Evolutionary conservation across 2,113 vertebrate species (phyloP).

Genomic region (Indri indri): DNA sequence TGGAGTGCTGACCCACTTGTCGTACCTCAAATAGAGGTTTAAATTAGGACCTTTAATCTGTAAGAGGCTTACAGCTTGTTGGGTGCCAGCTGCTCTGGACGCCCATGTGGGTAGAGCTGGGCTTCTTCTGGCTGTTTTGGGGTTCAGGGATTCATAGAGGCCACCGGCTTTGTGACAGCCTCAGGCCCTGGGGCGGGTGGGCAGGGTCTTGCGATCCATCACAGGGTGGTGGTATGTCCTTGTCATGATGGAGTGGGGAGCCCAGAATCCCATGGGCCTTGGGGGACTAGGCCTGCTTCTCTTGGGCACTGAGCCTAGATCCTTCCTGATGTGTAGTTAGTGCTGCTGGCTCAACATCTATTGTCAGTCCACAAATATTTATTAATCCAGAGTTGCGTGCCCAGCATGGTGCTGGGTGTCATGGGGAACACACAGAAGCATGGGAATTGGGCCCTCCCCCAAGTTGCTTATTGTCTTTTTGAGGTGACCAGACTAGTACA

Average conservation of each 20-base stretch:
- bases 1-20: constrained; percentile 72
- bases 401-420: not conserved
- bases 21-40: constrained; percentile 71
- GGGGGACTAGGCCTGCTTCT: not conserved
- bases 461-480: not conserved
- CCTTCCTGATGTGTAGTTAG: not conserved
- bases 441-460: not conserved
- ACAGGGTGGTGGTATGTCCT: not conserved
- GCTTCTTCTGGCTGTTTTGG: not conserved
- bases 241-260: not conserved
- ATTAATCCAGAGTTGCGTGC: not conserved
- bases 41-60: constrained; percentile 80
- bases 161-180: not conserved
- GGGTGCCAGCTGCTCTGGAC: constrained; percentile 68
- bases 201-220: not conserved
- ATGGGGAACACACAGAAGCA: not conserved
- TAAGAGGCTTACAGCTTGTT: constrained; percentile 75
- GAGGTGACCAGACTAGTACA: not conserved
- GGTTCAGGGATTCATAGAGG: not conserved
- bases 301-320: not conserved
- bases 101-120: constrained; percentile 18
- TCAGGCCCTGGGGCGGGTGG: not conserved
- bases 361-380: not conserved
- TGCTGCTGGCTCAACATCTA: not conserved
- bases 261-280: not conserved